Percentiles rank a stretch among this genome's conserved stretches.
Conservation (phyloP, 2,113 vertebrate species). For the Menidia beryllina region DNA sequence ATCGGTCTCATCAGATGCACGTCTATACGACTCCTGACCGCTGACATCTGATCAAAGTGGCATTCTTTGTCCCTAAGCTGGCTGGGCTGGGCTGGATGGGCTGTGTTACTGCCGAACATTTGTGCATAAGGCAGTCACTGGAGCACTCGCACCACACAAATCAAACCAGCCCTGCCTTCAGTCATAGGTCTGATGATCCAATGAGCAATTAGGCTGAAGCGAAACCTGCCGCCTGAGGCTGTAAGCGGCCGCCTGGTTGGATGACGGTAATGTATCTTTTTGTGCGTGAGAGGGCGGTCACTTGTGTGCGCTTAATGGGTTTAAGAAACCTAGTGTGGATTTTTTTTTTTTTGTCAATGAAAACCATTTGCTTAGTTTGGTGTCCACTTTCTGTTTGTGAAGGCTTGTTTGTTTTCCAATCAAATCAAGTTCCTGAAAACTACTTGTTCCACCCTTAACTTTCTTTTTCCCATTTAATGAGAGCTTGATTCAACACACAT, state of each 20-base stretch:
- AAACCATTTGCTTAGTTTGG: constrained; percentile 46
- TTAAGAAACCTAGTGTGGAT: constrained; percentile 47
- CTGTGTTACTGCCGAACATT: constrained; percentile 17
- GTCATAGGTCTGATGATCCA: constrained; percentile 57
- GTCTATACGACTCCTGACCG: too few relatives aligned
- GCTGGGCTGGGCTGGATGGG: too few relatives aligned
- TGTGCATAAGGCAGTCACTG: constrained; percentile 31
- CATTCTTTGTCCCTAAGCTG: too few relatives aligned
- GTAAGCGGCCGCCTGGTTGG: background rate
- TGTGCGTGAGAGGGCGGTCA: background rate
- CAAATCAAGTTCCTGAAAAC: constrained; percentile 60
- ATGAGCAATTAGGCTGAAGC: constrained; percentile 20
- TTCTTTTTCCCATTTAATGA: constrained; percentile 47
- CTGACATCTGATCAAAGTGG: too few relatives aligned
- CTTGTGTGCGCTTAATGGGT: constrained; percentile 4
- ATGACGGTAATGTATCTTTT: background rate
- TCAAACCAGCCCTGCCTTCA: constrained; percentile 39
- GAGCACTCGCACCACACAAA: constrained; percentile 34
- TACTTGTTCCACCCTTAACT: constrained; percentile 54
- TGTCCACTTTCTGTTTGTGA: constrained; percentile 25
- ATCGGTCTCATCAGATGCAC: too few relatives aligned
- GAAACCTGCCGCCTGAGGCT: constrained; percentile 14
- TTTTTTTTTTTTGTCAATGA: constrained; percentile 21
- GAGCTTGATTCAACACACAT: constrained; percentile 69
- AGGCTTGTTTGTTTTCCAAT: constrained; percentile 56